Base-by-base conservation (phyloP, 2,888 invertebrate genomes). In the Leucoma salicis region DNA sequence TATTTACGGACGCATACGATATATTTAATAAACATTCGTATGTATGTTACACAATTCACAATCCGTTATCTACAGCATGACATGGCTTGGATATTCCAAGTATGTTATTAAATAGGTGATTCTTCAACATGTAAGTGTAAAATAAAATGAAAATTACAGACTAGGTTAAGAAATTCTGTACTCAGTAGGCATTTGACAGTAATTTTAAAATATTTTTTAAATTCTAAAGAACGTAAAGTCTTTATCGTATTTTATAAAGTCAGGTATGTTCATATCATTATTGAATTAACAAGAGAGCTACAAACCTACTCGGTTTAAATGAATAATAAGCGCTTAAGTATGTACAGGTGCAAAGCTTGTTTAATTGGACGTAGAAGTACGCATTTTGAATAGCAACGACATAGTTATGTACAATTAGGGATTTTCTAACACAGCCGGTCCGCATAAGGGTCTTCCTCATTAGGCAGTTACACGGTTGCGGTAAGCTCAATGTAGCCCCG, bases 401-500 rank as follows among this genome's bases (percentile, higher is more conserved):
- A 78, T 73, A 75, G 76, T 79, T 76, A 72, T 63, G 70, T 71
- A 78, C 79, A 84, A 81, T 83, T 83, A 78, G 79, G 76, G 74
- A 76, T 79, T 82, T 82, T 79, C 78, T 79, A 81, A 82, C 76
- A 78, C 75, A 72, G 62, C 60, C 68, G 60, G 62, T 64, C 74
- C 73, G 68, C 77, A 80, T 78, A 82, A 75, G 81, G 79, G 65
- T 66, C 64, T 66, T 71, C 66, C 79, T 83, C 81, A 83, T 87
- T 85, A 84, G 81, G 74, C 69, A 49, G 67, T 51, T 69, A 85
- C 84, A 82, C 59, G 79, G 59, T 51, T 70, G 62, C 59, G 54
- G 63, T 50, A 49, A 60, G 62, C 51, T 57, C 57, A 62, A 57
- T 53, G 57, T 53, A 42, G 56, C 51, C 62, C 63, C 54, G 50